Base-by-base conservation (phyloP, 2,888 invertebrate species). In the Globia sparganii region DNA sequence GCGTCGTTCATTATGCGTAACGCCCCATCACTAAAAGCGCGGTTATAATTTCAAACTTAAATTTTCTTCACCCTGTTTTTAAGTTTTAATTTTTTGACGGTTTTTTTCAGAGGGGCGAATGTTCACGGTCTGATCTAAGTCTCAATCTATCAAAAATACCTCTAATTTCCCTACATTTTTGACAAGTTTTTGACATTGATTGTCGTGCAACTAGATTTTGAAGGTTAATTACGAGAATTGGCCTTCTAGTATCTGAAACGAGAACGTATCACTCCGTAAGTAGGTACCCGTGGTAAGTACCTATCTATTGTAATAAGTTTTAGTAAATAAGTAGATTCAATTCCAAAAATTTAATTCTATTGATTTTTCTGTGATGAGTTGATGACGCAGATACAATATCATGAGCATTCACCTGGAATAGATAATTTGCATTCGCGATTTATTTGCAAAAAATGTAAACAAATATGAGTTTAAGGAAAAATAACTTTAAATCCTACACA, bases 21-120 rank as follows among this genome's bases (percentile, higher is more conserved):
- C 84, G 83, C 91, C 91, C 91, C 91, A 85, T 86, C 89, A 81
- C 88, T 88, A 85, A 46, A 58, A 61, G n/a, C 28, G 56, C 18
- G 28, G 34, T 76, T 77, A 74, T 70, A 84, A 84, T 75, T 83
- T 79, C 53, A 79, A 80, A 66, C 13, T 72, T 84, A 74, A 49
- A 80, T 78, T 71, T 64, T 74, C 66, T 61, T 46, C 18, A 11
- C 18, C 11, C 40, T 40, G 46, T 28, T 61, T 69, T 75, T 4
- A 49, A 69, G 15, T 56, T 80, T 58, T 46, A 0, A 34, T 64
- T 64, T 64, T 64, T 72, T 67, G 4, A 43, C 25, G 0, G 4
- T 53, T 68, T 40, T 34, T 11, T 49, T 18, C 8, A 2, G 49
- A 6, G 21, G 3, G 9, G 25, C 9, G 25, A 49, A 25, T 8